A percentile compares a stretch with the other conserved stretches of the same genome.
Conservation (phyloP, 2,888 invertebrate species). For the Tetropium fuscum region DNA sequence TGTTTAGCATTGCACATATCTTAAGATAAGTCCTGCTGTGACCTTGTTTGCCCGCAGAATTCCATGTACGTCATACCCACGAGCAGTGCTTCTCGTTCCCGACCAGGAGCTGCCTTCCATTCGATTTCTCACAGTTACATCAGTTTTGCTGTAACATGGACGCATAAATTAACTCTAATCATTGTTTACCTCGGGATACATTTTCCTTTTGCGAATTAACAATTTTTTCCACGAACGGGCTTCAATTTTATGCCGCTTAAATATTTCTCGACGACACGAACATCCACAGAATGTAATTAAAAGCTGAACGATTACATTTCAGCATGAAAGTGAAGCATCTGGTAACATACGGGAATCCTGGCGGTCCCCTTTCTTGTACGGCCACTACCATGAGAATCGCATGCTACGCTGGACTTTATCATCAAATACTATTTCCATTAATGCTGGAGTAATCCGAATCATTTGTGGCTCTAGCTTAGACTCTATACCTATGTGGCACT, state of each 20-base stretch:
- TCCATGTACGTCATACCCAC: constrained; percentile 45
- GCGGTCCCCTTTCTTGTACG: background rate
- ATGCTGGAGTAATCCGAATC: too few relatives aligned
- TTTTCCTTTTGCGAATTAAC: constrained; percentile 33
- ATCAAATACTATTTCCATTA: too few relatives aligned
- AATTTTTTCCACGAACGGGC: constrained; percentile 29
- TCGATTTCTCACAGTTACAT: constrained; percentile 29
- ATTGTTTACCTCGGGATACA: constrained; percentile 26
- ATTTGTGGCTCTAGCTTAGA: too few relatives aligned
- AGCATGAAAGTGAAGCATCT: background rate
- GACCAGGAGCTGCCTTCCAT: constrained; percentile 31
- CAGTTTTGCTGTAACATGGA: constrained; percentile 25
- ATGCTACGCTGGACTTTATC: too few relatives aligned
- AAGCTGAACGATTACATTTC: background rate
- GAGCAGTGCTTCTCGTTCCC: constrained; percentile 41
- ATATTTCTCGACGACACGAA: background rate
- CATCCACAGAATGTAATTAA: background rate
- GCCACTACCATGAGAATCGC: too few relatives aligned
- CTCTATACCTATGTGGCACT: too few relatives aligned
- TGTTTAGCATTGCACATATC: constrained; percentile 59
- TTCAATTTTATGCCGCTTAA: background rate
- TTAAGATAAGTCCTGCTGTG: constrained; percentile 49
- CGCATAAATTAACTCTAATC: constrained; percentile 35
- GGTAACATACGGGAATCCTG: background rate
- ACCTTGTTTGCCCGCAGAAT: constrained; percentile 47